phyloP scores from a whole-genome alignment of 2,888 invertebrate species.

The Pherbina coryleti region DNA sequence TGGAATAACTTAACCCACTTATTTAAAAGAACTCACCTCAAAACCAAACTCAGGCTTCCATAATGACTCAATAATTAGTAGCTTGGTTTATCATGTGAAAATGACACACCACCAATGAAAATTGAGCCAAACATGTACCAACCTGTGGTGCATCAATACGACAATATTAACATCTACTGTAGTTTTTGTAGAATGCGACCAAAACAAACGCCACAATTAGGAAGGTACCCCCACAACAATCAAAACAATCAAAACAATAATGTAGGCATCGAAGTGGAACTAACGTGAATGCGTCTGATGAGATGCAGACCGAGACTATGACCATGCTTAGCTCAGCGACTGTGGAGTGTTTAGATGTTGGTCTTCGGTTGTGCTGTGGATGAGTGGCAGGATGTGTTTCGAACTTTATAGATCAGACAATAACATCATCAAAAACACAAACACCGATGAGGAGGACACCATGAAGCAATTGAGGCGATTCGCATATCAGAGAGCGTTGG shows the following conservation, averaged over 20 bases:
- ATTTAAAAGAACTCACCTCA: neutral
- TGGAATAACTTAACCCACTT: no score
- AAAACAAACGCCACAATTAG: neutral
- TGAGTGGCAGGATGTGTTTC: no score
- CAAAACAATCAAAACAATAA: slow-evolving; percentile 46
- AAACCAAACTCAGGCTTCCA: neutral
- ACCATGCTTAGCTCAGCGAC: no score
- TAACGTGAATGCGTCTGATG: slow-evolving; percentile 39
- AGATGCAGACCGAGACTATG: neutral
- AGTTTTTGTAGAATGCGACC: no score
- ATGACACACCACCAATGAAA: neutral
- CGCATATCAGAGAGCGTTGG: slow-evolving; percentile 38
- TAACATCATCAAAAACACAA: neutral
- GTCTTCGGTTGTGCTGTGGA: no score
- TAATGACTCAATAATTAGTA: neutral
- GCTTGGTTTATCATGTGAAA: neutral
- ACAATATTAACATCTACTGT: neutral
- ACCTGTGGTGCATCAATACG: neutral
- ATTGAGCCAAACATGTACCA: neutral
- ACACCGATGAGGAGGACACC: slow-evolving; percentile 1
- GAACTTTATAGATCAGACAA: no score
- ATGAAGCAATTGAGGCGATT: slow-evolving; percentile 38
- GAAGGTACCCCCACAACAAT: neutral
- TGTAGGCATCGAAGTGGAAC: slow-evolving; percentile 47
- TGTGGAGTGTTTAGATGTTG: no score